Evolutionary conservation across 2,113 vertebrate genomes (phyloP).

Genomic region (Stegastes partitus): DNA sequence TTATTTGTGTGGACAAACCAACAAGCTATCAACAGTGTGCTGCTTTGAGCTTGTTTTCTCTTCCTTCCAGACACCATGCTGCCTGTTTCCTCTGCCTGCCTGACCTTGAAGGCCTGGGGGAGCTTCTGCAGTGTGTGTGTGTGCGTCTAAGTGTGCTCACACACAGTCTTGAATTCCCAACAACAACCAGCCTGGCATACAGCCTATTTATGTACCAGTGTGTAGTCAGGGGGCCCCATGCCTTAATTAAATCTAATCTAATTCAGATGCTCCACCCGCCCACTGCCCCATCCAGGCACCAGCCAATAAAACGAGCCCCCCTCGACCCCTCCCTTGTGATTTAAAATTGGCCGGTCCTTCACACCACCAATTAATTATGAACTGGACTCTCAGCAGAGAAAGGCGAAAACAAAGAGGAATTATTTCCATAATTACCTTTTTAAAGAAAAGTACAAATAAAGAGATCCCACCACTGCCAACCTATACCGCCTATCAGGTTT

Average conservation of each 20-base stretch:
- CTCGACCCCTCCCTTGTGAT: conserved; percentile 66
- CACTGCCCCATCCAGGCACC: conserved; percentile 57
- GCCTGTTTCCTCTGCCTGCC: conserved; percentile 58
- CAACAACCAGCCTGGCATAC: conserved; percentile 58
- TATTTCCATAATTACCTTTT: conserved; percentile 78
- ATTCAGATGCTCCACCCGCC: conserved; percentile 75
- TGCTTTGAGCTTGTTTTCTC: conserved; percentile 7
- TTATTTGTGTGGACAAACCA: conserved; percentile 4
- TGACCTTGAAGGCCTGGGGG: conserved; percentile 68
- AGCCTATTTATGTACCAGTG: conserved; percentile 67
- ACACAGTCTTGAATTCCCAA: conserved; percentile 53
- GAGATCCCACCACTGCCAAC: conserved; percentile 57
- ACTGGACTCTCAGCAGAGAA: conserved; percentile 60
- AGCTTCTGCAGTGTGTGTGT: conserved; percentile 38
- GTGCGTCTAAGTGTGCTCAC: conserved; percentile 33
- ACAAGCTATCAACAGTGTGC: not conserved
- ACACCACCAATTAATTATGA: conserved; percentile 74
- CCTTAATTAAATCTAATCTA: conserved; percentile 82
- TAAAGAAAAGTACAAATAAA: conserved; percentile 55
- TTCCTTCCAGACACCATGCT: conserved; percentile 39
- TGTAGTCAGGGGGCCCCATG: conserved; percentile 64
- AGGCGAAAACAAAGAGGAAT: conserved; percentile 72
- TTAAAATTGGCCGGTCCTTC: conserved; percentile 73
- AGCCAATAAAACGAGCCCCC: conserved; percentile 75
- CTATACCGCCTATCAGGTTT: conserved; percentile 61